Evolutionary conservation across 2,888 invertebrate species (phyloP).

Genomic region (Drosophila borealis): DNA sequence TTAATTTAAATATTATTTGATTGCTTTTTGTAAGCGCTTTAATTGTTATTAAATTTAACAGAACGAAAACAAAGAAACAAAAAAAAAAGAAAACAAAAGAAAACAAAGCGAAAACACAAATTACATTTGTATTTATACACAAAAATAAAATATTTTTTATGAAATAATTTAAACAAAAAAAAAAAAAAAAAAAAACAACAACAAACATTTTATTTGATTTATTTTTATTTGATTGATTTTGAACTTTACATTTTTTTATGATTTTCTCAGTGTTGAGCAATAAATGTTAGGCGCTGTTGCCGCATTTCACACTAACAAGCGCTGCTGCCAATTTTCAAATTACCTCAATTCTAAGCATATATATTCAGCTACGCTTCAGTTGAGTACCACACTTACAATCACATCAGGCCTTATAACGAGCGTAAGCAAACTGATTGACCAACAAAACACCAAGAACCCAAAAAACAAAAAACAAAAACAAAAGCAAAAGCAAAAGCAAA

Average conservation of each 20-base stretch:
- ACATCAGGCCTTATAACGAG: slow-evolving; percentile 38
- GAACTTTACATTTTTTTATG: neutral
- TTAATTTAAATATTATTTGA: slow-evolving; percentile 44
- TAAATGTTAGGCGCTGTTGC: slow-evolving; percentile 31
- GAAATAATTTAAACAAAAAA: slow-evolving; percentile 47
- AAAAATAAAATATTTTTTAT: slow-evolving; percentile 72
- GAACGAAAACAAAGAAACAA: slow-evolving; percentile 28
- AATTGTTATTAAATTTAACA: slow-evolving; percentile 71
- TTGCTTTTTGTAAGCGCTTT: slow-evolving; percentile 68
- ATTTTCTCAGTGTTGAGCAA: neutral
- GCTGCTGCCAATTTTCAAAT: slow-evolving; percentile 26
- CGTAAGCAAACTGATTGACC: slow-evolving; percentile 6
- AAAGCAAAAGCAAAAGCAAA: neutral
- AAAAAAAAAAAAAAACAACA: slow-evolving; percentile 13
- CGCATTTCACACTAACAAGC: slow-evolving; percentile 27
- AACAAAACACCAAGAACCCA: slow-evolving; percentile 13
- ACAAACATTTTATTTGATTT: slow-evolving; percentile 20
- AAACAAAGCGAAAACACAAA: slow-evolving; percentile 49
- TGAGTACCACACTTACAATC: slow-evolving; percentile 17
- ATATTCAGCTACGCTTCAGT: neutral
- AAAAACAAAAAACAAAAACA: slow-evolving; percentile 1
- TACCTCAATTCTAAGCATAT: neutral
- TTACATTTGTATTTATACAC: slow-evolving; percentile 73
- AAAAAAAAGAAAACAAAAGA: slow-evolving; percentile 27
- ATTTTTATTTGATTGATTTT: slow-evolving; percentile 3